A percentile compares a stretch with the other conserved stretches of the same genome.
Evolutionary conservation across 2,113 vertebrate species (phyloP).

Genomic region (Rhizomys pruinosus): DNA sequence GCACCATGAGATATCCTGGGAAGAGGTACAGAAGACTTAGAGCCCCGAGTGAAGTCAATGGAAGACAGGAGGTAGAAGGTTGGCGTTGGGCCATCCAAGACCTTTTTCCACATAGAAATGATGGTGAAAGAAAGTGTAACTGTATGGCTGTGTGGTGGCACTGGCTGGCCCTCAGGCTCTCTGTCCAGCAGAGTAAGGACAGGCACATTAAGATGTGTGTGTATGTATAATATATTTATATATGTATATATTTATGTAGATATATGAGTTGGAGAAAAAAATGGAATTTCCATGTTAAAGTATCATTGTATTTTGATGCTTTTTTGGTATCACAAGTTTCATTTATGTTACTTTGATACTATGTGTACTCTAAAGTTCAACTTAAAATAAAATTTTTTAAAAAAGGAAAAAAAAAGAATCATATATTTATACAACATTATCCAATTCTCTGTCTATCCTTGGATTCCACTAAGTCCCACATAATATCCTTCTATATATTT

Average conservation of each 20-base stretch:
- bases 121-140: too few species aligned
- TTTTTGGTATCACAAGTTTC: too few species aligned
- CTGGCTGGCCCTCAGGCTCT: background rate
- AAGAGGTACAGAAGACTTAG: background rate
- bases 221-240: too few species aligned
- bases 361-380: too few species aligned
- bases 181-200: background rate
- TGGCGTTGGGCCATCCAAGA: background rate
- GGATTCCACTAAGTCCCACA: background rate
- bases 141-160: background rate
- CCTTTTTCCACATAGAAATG: background rate
- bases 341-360: too few species aligned
- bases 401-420: too few species aligned
- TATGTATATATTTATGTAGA: too few species aligned
- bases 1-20: background rate
- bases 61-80: background rate
- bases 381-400: too few species aligned
- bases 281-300: too few species aligned
- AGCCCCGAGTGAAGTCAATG: background rate
- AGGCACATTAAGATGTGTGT: background rate
- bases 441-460: background rate
- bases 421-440: background rate
- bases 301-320: too few species aligned
- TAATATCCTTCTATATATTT: background rate
- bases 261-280: too few species aligned